Base-by-base conservation (phyloP, 2,797 vertebrate species). In the Hydrophis major region DNA sequence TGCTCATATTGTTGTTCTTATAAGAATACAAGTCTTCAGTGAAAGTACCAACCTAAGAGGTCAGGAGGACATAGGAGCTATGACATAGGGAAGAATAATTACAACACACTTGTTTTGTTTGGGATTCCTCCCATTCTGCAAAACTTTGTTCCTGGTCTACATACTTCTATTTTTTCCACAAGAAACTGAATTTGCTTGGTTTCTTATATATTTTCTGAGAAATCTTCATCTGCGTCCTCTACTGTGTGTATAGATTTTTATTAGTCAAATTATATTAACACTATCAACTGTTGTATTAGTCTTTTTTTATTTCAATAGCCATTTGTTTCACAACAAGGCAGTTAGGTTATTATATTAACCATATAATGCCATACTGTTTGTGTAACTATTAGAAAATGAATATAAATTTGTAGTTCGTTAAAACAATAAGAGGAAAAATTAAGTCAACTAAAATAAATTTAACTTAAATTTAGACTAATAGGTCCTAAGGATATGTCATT, bases 231-330 rank as follows among this genome's bases (percentile, higher is more conserved):
- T 95, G 89, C 88, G 94, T 57, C 92, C 92, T 94, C 92, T 90
- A 28, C 86, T 93, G 32, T 93, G 83, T 95, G 95, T 92, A 92
- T 59, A 93, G 53, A 28, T 83, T 16, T 95, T 94, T 94, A 89
- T 93, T 69, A 90, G 60, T 94, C 90, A 20, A 91, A 96, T 42
- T 94, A n/a, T 92, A 92, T 89, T 6, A 95, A 97, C 95, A 93
- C 37, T 47, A 92, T 95, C 91, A 96, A 94, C 96, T 93, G 95
- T 93, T 93, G 95, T 63, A 94, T 95, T 95, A 95, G 94, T 53
- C 47, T 94, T 97, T 96, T 96, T 96, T 92, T 93, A 90, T 93
- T 92, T 69, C 95, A 60, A 22, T 63, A 89, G 57, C 20, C 22
- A 89, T 61, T 37, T 61, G 32, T 53, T 91, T 78, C 22, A 27